Conservation (phyloP, 1,140 invertebrate species). For the Euschistus heros region DNA sequence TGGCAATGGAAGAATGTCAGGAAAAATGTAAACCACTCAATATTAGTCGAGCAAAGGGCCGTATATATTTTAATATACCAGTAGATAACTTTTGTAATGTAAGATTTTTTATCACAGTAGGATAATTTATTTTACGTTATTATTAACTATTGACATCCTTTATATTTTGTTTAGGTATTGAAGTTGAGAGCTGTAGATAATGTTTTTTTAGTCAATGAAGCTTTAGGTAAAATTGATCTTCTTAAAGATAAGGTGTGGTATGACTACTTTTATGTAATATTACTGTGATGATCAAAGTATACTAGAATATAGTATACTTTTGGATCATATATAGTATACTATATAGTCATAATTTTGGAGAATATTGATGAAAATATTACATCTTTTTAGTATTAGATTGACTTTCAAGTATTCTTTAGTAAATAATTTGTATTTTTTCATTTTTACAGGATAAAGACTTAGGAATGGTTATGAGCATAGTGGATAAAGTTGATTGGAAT, state of each 20-base stretch:
- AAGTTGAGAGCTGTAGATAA: constrained; percentile 43
- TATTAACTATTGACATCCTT: not conserved
- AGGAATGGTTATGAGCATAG: constrained; percentile 34
- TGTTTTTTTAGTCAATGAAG: constrained; percentile 33
- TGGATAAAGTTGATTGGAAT: constrained; percentile 37
- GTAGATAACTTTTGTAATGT: constrained; percentile 33
- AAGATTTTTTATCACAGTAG: constrained; percentile 30
- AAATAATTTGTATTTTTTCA: constrained; percentile 24
- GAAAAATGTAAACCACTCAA: constrained; percentile 36
- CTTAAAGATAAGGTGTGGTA: constrained; percentile 16
- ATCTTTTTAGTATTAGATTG: not conserved
- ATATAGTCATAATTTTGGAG: not conserved
- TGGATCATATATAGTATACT: not conserved
- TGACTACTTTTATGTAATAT: not conserved
- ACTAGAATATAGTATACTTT: not conserved
- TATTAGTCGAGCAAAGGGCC: constrained; percentile 36
- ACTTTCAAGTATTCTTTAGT: not conserved
- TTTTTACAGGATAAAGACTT: constrained; percentile 35
- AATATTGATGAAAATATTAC: not conserved
- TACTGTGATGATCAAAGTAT: not conserved
- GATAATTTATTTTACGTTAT: not conserved
- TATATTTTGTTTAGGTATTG: constrained; percentile 34
- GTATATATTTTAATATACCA: constrained; percentile 40
- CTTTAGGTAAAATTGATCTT: constrained; percentile 4
- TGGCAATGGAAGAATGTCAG: constrained; percentile 42